These are phyloP conservation scores for Blennius ocellaris DNA, from an alignment of 2,113 vertebrate species.

Conservation along the genomic window DNA sequence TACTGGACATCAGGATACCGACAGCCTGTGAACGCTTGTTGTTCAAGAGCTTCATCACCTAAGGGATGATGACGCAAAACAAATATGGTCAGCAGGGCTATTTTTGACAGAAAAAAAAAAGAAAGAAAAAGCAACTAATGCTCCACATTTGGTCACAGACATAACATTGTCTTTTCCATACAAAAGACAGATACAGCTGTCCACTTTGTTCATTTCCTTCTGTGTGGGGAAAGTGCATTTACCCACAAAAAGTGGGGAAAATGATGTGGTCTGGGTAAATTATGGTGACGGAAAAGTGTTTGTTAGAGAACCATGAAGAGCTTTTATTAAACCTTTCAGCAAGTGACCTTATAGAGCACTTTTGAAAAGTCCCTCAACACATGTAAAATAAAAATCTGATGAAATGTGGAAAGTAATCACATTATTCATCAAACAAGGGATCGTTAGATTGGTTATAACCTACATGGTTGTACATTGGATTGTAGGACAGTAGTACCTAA, in stretches of 20 bases:
- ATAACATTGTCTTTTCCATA: slow-evolving; percentile 25
- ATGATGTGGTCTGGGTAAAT: slow-evolving; percentile 45
- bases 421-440: too few relatives aligned
- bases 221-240: slow-evolving; percentile 42
- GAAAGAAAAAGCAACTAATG: not conserved
- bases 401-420: too few relatives aligned
- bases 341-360: too few relatives aligned
- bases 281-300: slow-evolving; percentile 38
- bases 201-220: slow-evolving; percentile 26
- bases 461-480: too few relatives aligned
- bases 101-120: not conserved
- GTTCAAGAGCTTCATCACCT: slow-evolving; percentile 96
- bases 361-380: too few relatives aligned
- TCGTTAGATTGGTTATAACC: too few relatives aligned
- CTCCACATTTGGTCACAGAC: not conserved
- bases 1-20: slow-evolving; percentile 86
- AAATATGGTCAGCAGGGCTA: slow-evolving; percentile 3
- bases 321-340: not conserved
- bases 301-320: slow-evolving; percentile 5
- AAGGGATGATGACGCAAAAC: slow-evolving; percentile 9
- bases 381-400: too few relatives aligned
- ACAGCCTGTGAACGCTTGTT: slow-evolving; percentile 98
- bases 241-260: slow-evolving; percentile 56
- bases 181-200: slow-evolving; percentile 24
- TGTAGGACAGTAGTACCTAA: too few relatives aligned